Evolutionary conservation across 92 coral and sea anemone species (phyloP), one percentile per base, ranked within the genome.

Genomic region (Paramuricea clavata): DNA sequence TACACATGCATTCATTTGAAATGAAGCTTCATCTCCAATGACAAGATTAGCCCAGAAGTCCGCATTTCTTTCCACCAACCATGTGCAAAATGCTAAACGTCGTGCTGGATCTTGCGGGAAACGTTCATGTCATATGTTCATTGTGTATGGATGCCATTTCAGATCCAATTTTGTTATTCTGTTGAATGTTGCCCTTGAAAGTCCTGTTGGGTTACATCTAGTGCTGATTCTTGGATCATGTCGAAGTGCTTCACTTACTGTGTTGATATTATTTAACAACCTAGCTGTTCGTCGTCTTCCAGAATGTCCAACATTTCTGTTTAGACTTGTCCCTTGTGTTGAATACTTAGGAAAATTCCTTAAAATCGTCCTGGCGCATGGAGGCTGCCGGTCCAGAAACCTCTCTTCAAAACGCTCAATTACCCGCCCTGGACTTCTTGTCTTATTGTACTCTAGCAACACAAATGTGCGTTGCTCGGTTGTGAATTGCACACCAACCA

Each of bases 11-110:
- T 54, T 21, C 23, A 21, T 19, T 21, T 54, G 23, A 19, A 54
- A 54, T 54, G 62, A 54, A 2, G 62, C 62, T 54, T 54, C 62
- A 54, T 54, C 62, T 4, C 22, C 23, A 19, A 54, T 54, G 22
- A 54, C 62, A 54, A 54, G 62, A 5, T 21, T 54, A 6, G 62
- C 23, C 62, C 62, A 54, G 62, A 54, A 54, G 22, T 54, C 23
- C 0, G 62, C 62, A 54, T 54, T 5, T 54, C 3, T 2, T 54
- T 8, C 21, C 44, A 39, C 44, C 44, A 54, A 19, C 62, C 62
- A 54, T 54, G 62, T 17, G 62, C 62, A 54, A 54, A 54, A 54
- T 54, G 62, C 62, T 54, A 54, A 19, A 6, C 62, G 62, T 54
- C 62, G 22, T 21, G 62, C 62, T 6, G 62, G 62, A 54, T 54